Base-by-base conservation (phyloP, 1,140 invertebrate species). In the Brachionus koreanus region DNA sequence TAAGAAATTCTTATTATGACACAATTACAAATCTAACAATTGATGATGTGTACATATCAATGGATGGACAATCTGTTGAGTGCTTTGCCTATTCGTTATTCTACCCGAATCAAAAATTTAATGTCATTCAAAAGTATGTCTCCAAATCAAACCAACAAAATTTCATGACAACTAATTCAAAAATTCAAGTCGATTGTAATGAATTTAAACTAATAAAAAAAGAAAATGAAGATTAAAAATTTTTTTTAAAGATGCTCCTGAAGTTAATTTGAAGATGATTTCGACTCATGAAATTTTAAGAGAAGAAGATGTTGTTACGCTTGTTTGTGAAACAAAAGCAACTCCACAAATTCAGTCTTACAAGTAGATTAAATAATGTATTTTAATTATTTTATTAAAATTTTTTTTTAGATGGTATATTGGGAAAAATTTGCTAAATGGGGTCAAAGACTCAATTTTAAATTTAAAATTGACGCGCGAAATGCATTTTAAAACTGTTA, bases 31-130 rank as follows among this genome's bases (percentile, higher is more conserved):
- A 79, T 65, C 35, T 79, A 5, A 79, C 76, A 4, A 65, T 79
- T 42, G 76, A 79, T 37, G 76, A 79, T 65, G 23, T 61, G 23
- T 23, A 29, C 19, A 79, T 79, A 6, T 61, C 37, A 10, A 79
- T 79, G 76, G 46, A 79, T 5, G 76, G 76, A 23, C 76, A 79
- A 25, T 61, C 16, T 12, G 76, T 79, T 13, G 76, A 79, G 57
- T 79, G 76, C n/a, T 61, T 79, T 79, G 76, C 76, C n/a, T 79
- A 77, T 77, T 77, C 74, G 4, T 37, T 77, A 19, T 77, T 77
- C 23, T 52, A 79, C 37, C 23, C 76, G 61, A 65, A 37, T 79
- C 76, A 65, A 42, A 79, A 57, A 19, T 61, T 33, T 33, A 23
- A 42, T 25, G 13, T 29, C 25, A 7, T 12, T 29, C 37, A 74